Base-by-base conservation (phyloP, 2,797 vertebrate species). In the Linurgus olivaceus region DNA sequence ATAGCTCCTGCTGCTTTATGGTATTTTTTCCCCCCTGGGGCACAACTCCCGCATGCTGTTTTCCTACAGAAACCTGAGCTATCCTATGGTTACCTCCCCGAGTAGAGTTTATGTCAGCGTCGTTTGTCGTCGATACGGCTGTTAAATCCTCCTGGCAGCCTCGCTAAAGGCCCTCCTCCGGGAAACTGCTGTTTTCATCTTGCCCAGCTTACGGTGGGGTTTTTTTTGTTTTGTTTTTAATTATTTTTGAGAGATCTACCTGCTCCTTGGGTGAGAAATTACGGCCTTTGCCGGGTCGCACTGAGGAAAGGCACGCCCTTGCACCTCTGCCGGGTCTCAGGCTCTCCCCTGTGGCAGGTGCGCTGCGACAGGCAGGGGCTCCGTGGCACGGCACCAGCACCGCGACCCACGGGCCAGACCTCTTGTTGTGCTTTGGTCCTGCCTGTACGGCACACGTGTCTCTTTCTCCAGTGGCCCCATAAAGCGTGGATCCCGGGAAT, bases 51-150 rank as follows among this genome's bases (percentile, higher is more conserved):
- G 45, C 26, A 9, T 62, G 38, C 67, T 87, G 23, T 65, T 61
- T 75, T 82, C 31, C 66, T 63, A 10, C 40, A 55, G 94, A 94
- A 95, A 92, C 76, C 54, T 54, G 85, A 92, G 58, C 75, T 70
- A 25, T 35, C 72, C 38, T n/a, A 14, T 52, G 55, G 76, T 91
- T 77, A 94, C 65, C 58, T 83, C 52, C 51, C 29, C 23, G 6
- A 18, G 33, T 0, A 59, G 28, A 58, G 78, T 9, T 95, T 76
- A 25, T 79, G 58, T 73, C 75, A 89, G 54, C 28, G 7, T 25
- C 55, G 54, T 68, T 87, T 70, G 55, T 57, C 38, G 52, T 24
- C 68, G 52, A 79, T 74, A 38, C 42, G 57, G 28, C 83, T 57
- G 21, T 68, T 71, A 80, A 90, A 67, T 70, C 37, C 61, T 81